A percentile compares a stretch with the other conserved stretches of the same genome.
Conservation (phyloP, 2,888 invertebrate species). For the Epinotia bilunana region DNA sequence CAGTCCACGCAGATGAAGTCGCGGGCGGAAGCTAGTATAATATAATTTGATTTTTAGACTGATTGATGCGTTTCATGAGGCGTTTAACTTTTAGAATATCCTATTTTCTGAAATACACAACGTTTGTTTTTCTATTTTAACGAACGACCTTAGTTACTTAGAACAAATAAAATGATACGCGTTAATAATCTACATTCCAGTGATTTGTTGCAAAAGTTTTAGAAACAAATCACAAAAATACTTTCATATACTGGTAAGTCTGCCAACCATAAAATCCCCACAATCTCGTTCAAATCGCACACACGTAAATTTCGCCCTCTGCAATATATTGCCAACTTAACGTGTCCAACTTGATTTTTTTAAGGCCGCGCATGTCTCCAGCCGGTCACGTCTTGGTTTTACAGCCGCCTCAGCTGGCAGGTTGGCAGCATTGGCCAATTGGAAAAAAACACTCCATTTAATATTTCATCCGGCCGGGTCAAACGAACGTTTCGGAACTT, state of each 20-base stretch:
- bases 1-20: too few species aligned
- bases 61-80: too few species aligned
- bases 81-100: too few species aligned
- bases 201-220: neutral
- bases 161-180: too few species aligned
- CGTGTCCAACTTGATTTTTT: constrained; percentile 45
- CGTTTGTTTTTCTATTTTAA: too few species aligned
- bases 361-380: constrained; percentile 48
- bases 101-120: too few species aligned
- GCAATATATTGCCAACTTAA: constrained; percentile 45
- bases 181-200: too few species aligned
- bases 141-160: too few species aligned
- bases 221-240: neutral
- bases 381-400: constrained; percentile 78
- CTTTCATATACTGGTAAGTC: neutral
- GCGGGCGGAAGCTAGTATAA: too few species aligned
- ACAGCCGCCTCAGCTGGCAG: constrained; percentile 78
- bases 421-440: constrained; percentile 64
- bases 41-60: too few species aligned
- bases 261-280: constrained; percentile 23
- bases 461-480: constrained; percentile 67
- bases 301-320: constrained; percentile 36
- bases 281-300: constrained; percentile 40
- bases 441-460: constrained; percentile 72
- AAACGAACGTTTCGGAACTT: constrained; percentile 20